Evolutionary conservation across 2,888 invertebrate genomes (phyloP).

Genomic region (Cheiracanthium punctorium): DNA sequence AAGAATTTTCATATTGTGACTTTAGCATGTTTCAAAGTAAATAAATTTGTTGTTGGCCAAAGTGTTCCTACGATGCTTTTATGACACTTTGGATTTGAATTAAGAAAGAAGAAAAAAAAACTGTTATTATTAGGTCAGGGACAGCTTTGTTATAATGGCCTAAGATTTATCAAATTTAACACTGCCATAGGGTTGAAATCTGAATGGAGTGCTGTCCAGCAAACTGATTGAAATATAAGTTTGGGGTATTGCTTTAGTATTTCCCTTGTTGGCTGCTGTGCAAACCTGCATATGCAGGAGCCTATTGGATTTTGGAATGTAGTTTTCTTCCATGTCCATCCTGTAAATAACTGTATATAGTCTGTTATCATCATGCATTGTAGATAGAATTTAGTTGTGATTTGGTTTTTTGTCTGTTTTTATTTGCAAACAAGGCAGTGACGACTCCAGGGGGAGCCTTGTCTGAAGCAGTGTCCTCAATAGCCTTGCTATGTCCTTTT

Average conservation of each 20-base stretch:
- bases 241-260: slow-evolving; percentile 54
- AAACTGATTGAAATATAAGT: slow-evolving; percentile 32
- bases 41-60: slow-evolving; percentile 65
- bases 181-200: slow-evolving; percentile 66
- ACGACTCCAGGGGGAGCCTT: neutral
- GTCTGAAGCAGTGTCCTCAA: slow-evolving; percentile 36
- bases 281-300: slow-evolving; percentile 35
- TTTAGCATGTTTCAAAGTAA: slow-evolving; percentile 70
- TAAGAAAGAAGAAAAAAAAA: slow-evolving; percentile 20
- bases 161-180: slow-evolving; percentile 66
- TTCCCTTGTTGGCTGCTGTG: slow-evolving; percentile 43
- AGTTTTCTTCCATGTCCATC: slow-evolving; percentile 64
- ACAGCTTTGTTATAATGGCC: slow-evolving; percentile 66
- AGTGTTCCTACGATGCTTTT: slow-evolving; percentile 64
- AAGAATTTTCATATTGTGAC: slow-evolving; percentile 65
- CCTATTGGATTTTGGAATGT: slow-evolving; percentile 53
- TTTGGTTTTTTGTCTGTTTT: slow-evolving; percentile 23
- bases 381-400: slow-evolving; percentile 67
- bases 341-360: slow-evolving; percentile 67
- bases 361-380: slow-evolving; percentile 62
- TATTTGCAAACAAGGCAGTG: slow-evolving; percentile 29
- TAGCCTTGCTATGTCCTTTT: slow-evolving; percentile 23
- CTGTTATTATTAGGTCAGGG: slow-evolving; percentile 62
- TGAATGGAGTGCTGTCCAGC: slow-evolving; percentile 63
- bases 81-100: slow-evolving; percentile 68